phyloP scores from a whole-genome alignment of 2,113 vertebrate genomes.

The Bubo bubo region DNA sequence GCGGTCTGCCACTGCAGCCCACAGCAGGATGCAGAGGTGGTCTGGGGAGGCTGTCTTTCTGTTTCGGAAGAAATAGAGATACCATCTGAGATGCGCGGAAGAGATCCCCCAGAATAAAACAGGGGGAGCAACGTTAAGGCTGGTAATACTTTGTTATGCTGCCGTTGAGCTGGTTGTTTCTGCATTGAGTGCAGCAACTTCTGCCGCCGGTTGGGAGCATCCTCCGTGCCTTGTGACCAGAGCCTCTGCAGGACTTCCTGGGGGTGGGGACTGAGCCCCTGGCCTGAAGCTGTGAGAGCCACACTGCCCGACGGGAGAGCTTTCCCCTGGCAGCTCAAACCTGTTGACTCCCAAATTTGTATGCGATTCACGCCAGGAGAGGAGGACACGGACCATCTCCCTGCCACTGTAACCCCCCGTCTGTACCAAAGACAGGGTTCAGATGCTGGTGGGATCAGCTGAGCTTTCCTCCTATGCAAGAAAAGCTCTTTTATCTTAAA shows the following conservation, averaged over 20 bases:
- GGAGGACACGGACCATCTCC: neutral
- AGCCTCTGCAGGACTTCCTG: neutral
- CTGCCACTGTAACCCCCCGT: accelerated
- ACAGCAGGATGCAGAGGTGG: neutral
- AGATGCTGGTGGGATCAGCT: neutral
- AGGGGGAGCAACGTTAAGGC: neutral
- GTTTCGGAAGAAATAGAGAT: neutral
- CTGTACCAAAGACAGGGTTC: neutral
- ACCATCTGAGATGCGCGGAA: accelerated
- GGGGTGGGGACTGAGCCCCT: neutral
- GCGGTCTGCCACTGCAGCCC: neutral
- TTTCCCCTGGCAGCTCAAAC: neutral
- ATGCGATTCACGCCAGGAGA: accelerated
- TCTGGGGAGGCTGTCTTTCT: neutral
- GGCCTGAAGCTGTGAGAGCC: neutral
- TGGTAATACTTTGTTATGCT: neutral
- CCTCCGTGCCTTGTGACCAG: neutral
- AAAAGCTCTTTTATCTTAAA: neutral
- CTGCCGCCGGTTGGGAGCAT: neutral
- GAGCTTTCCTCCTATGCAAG: neutral
- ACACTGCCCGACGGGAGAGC: neutral
- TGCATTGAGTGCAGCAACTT: neutral
- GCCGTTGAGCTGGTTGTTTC: neutral
- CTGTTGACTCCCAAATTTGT: neutral
- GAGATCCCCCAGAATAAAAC: neutral